Conservation (phyloP, 2,113 vertebrate genomes). For the Lutjanus erythropterus region DNA sequence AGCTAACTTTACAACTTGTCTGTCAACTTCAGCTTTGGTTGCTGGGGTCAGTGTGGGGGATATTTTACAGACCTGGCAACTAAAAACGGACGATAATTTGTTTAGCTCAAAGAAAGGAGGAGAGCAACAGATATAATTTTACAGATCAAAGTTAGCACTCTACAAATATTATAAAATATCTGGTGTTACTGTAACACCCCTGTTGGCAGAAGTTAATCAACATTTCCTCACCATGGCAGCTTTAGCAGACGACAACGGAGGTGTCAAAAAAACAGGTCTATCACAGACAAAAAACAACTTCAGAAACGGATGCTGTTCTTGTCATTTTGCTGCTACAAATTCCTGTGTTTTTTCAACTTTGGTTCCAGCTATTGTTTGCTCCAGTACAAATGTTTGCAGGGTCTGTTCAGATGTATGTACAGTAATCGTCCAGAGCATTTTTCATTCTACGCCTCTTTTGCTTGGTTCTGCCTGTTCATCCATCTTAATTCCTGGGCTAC, state of each 20-base stretch:
- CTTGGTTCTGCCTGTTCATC: constrained; percentile 10
- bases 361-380: not conserved
- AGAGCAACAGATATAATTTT: too few relatives aligned
- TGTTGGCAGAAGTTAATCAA: too few relatives aligned
- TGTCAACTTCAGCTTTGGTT: too few relatives aligned
- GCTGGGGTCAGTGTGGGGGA: too few relatives aligned
- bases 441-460: not conserved
- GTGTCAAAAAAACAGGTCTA: not conserved
- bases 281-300: not conserved
- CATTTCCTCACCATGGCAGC: too few relatives aligned
- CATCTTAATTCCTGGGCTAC: constrained; percentile 5
- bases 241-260: not conserved
- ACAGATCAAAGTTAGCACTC: too few relatives aligned
- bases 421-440: constrained; percentile 6
- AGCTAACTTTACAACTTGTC: too few relatives aligned
- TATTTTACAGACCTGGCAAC: too few relatives aligned
- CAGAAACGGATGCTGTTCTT: not conserved
- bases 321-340: not conserved
- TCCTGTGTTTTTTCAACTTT: not conserved
- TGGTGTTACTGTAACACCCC: too few relatives aligned
- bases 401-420: not conserved
- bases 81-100: too few relatives aligned
- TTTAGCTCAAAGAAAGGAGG: too few relatives aligned
- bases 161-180: too few relatives aligned
- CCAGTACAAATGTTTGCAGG: not conserved